Base-by-base conservation (phyloP, 2,797 vertebrate genomes). In the Xiphorhynchus erythropygius region DNA sequence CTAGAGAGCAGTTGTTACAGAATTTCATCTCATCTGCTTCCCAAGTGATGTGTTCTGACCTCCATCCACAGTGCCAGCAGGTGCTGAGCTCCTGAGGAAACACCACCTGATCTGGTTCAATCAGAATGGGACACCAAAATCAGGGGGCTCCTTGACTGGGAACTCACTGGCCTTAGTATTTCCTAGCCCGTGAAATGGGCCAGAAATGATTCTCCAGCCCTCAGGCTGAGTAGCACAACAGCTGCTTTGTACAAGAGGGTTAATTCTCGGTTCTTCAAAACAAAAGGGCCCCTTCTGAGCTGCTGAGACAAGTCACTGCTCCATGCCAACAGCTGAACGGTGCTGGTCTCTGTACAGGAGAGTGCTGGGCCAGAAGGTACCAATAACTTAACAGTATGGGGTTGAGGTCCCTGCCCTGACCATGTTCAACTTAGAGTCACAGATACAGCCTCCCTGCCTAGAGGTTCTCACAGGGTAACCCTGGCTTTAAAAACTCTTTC, bases 61-160 rank as follows among this genome's bases (percentile, higher is more conserved):
- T 67, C 25, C 64, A 46, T 8, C 13, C 42, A 33, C 15, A 50
- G 18, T 44, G n/a, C 11, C 55, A 32, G 11, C 1, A 2, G 2
- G 10, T 23, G 16, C 28, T 4, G 3, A 52, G 17, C 28, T 85
- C 33, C 59, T 35, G 41, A 71, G 33, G 23, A 71, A 68, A 1
- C 25, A 60, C 11, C 4, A 5, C 12, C 9, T 49, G 11, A 46
- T 44, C 16, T 83, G 30, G 10, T 55, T 30, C 7, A 62, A 23
- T 47, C 22, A 73, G 42, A 44, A 6, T 23, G 4, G 10, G 75
- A 10, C 8, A 32, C 12, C 10, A 11, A 28, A 60, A 62, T 65
- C 37, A 42, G 12, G 7, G 7, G 50, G 4, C 6, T 76, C 13
- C 19, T 11, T 8, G 9, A 0, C 68, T 53, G 30, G 6, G 6